Percentiles rank a stretch among this genome's conserved stretches.
Evolutionary conservation across 2,888 invertebrate genomes (phyloP).

Genomic region (Brachylomia viminalis): DNA sequence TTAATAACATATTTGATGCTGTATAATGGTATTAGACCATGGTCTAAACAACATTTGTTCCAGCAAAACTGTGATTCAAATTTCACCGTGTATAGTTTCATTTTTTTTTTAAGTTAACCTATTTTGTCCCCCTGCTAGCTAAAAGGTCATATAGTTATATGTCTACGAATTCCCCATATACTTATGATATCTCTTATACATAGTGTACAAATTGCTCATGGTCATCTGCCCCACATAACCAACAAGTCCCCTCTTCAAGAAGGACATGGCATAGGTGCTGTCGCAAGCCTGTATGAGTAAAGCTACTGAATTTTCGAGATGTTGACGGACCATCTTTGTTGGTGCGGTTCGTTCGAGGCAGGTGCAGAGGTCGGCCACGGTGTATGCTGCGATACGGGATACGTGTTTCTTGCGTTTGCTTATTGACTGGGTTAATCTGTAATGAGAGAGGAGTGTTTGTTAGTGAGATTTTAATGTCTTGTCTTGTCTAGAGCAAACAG

Average conservation of each 20-base stretch:
- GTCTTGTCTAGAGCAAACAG: no score
- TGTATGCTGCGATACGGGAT: constrained; percentile 84
- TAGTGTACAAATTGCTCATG: constrained; percentile 83
- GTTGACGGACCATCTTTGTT: constrained; percentile 80
- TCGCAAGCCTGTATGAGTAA: constrained; percentile 83
- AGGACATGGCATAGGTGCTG: constrained; percentile 82
- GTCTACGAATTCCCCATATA: constrained; percentile 85
- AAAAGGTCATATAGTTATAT: not conserved
- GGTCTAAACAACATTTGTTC: no score
- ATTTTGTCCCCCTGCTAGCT: no score
- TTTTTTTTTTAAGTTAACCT: no score
- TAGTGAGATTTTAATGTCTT: no score
- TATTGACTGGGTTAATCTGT: constrained; percentile 85
- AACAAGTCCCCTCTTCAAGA: constrained; percentile 82
- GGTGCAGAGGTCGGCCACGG: constrained; percentile 84
- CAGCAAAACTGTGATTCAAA: no score
- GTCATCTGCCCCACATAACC: constrained; percentile 83
- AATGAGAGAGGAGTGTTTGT: constrained; percentile 43
- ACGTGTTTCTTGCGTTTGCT: constrained; percentile 85
- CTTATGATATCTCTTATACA: constrained; percentile 88
- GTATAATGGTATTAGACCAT: no score
- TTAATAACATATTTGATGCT: no score
- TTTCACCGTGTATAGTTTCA: no score
- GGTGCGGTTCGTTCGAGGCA: constrained; percentile 80
- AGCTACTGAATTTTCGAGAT: constrained; percentile 84